Percentiles rank a stretch among this genome's conserved stretches.
phyloP scores from a whole-genome alignment of 2,888 invertebrate species.

The Macrosiphum euphorbiae region DNA sequence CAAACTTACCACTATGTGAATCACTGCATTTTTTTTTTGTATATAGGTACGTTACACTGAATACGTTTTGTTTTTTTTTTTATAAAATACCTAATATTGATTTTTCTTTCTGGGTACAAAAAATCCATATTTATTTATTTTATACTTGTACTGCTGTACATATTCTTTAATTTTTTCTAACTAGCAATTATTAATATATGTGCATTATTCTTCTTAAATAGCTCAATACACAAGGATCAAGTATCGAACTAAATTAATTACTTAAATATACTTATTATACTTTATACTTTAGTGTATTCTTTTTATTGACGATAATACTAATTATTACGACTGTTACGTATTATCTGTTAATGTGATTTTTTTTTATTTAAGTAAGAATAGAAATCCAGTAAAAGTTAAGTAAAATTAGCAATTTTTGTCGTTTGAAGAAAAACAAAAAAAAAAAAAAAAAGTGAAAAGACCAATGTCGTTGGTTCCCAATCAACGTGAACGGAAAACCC shows the following conservation, averaged over 20 bases:
- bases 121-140: no score
- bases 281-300: background rate
- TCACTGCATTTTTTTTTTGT: no score
- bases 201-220: background rate
- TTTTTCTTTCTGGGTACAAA: no score
- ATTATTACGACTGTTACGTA: background rate
- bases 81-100: no score
- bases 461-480: slow-evolving; percentile 21
- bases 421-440: background rate
- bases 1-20: no score
- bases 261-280: background rate
- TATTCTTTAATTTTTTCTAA: background rate
- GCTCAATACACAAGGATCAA: background rate
- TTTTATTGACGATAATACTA: background rate
- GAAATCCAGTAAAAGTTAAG: slow-evolving; percentile 25
- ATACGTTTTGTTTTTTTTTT: no score
- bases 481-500: slow-evolving; percentile 10
- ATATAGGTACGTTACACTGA: no score
- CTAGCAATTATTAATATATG: background rate
- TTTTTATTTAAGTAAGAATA: background rate
- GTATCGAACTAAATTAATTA: background rate
- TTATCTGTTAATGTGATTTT: background rate
- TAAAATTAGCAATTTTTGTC: background rate
- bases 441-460: slow-evolving; percentile 47
- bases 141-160: no score